Evolutionary conservation across 2,797 vertebrate species (phyloP), one percentile per base, ranked within the genome.

Genomic region (Knipowitschia caucasica): DNA sequence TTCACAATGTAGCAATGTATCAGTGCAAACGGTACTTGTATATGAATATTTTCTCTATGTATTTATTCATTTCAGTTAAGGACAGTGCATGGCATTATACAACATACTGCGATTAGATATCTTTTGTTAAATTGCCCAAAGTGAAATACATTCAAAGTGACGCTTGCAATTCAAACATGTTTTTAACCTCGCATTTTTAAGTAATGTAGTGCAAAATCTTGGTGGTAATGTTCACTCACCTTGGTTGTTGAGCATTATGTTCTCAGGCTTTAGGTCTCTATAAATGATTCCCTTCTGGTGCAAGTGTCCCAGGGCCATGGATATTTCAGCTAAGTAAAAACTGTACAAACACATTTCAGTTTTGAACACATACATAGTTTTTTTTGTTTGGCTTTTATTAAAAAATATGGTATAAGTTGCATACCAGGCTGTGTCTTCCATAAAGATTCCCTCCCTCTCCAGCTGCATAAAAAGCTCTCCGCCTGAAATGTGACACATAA

Each of bases 221-320:
- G 33, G 4, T 9, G 7, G 15, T 9, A 31, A 33, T 23, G 20
- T 0, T 44, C 26, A 26, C 35, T 61, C 49, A 99, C 97, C 97
- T 92, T 99, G 97, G 80, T 89, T 96, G 84, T 95, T 99, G 60
- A 99, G 95, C 96, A 99, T 99, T 86, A 99, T 99, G 86, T 99
- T 99, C 86, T 99, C 97, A 43, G 97, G 97, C 83, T 99, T 99
- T 67, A 99, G 87, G 86, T 99, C 96, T 89, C 97, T 91, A 88
- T 99, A 99, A 88, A 99, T 99, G 78, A 99, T 99, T 87, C 97
- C 97, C 82, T 99, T 98, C 85, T 98, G 96, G 89, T 99, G 96
- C 80, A 99, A 91, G 86, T 99, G 95, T 55, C 97, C 97, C 85
- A 99, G 89, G 73, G 97, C 97, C 97, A 99, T 98, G 50, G 97